Evolutionary conservation across 2,113 vertebrate species (phyloP), one percentile per base, ranked within the genome.

Genomic region (Myotis davidii): DNA sequence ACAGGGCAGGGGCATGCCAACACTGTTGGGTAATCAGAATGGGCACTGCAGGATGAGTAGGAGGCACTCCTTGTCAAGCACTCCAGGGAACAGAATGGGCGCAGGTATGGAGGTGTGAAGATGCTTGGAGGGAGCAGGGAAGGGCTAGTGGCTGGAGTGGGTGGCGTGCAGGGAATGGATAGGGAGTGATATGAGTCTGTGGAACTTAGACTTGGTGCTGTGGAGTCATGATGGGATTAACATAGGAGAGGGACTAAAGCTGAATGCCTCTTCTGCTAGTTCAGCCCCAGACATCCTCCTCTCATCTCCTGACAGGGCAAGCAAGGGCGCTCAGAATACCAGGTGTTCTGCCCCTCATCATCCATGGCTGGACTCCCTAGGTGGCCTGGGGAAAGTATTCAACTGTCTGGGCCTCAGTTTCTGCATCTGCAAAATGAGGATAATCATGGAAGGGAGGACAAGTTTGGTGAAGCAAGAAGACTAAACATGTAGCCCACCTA

Each of bases 121-220:
- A n/a, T 0, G 8, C 8, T 45, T 64, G 25, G n/a, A 45, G 39
- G 69, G 17, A 39, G 17, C 34, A 14, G 4, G n/a, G 23, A 52
- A 61, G 50, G 72, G 34, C 12, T 23, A 29, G 23, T 5, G 50
- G 21, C 20, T 20, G 4, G 14, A 45, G 50, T 2, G 7, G 32
- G 13, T 9, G 39, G 37, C 34, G 6, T 13, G 0, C 29, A 6
- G 2, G 61, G 50, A 9, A 1, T 4, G 32, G 54, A 18, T 1
- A 13, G 32, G 48, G 21, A 73, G 11, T 8, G 4, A 56, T 5
- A 1, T 2, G 9, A 0, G 69, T 3, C 39, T 52, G 13, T 3
- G 79, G 32, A 27, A 45, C 50, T 23, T 16, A 48, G 20, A 29
- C 21, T 32, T 9, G 12, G 29, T 37, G 67, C 42, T 23, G 4